Base-by-base conservation (phyloP, 2,888 invertebrate species). In the Clivina fossor region DNA sequence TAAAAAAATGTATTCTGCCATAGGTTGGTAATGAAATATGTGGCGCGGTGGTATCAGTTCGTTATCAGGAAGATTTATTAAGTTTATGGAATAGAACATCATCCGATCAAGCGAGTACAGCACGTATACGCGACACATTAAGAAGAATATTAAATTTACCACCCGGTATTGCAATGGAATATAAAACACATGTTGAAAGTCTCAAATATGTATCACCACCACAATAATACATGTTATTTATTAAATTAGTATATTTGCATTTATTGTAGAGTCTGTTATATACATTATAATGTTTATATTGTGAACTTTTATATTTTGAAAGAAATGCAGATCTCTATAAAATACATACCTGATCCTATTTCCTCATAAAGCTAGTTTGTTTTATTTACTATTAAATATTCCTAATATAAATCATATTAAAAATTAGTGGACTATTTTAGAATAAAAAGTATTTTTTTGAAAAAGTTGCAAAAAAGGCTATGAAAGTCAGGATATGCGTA, bases 31-130 rank as follows among this genome's bases (percentile, higher is more conserved):
- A 94, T 65, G 99, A 99, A 77, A 93, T 99, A 67, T 99, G 98
- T 76, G 99, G 98, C 11, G 90, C 96, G 60, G 97, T 98, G 60
- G 88, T 97, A 65, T 96, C 96, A 50, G 88, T 97, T 64, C 83
- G 96, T 69, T 93, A 90, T 79, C 93, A 90, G 81, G 97, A 97
- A 77, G 97, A 96, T 72, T 89, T 94, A 72, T 83, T 98, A 69
- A 93, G 95, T 63, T 86, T 98, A 67, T 98, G 98, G 97, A 97
- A 97, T 77, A 86, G 91, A 74, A 95, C 93, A 64, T 93, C 97
- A 49, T 84, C 88, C 61, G 96, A 98, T 79, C 83, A 85, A 69
- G 83, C 82, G 61, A 91, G 92, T 62, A 94, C 93, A 65, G 85
- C 86, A 62, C 83, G 95, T 68, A 97, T 99, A 67, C 83, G 96